Conservation (phyloP, 2,888 invertebrate species). For the Scotopteryx bipunctaria region DNA sequence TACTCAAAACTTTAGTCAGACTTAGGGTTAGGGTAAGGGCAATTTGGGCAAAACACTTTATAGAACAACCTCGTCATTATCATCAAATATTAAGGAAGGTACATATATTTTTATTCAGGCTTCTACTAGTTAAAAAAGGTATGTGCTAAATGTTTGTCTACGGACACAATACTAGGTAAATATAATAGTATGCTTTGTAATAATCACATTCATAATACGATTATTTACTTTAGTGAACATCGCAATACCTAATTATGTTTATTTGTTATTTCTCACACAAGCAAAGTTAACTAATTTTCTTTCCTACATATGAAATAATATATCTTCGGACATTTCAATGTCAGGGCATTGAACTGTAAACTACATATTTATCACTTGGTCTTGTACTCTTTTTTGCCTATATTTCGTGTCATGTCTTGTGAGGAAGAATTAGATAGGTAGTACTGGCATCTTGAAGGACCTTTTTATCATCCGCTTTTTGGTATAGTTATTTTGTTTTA, state of each 20-base stretch:
- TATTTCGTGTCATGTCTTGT: constrained; percentile 33
- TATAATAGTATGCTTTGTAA: no score
- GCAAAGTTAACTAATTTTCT: constrained; percentile 17
- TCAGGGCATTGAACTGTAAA: constrained; percentile 57
- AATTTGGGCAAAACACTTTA: no score
- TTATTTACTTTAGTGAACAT: no score
- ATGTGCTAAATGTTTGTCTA: no score
- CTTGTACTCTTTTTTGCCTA: constrained; percentile 48
- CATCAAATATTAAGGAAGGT: no score
- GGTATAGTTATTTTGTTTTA: neutral
- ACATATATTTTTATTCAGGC: no score
- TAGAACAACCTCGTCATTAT: no score
- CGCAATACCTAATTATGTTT: neutral
- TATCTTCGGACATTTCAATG: constrained; percentile 49
- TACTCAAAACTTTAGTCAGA: no score
- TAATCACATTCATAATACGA: no score
- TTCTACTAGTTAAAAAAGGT: no score
- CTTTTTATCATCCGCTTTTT: constrained; percentile 19
- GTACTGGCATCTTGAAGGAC: constrained; percentile 1
- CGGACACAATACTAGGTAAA: no score
- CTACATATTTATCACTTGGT: constrained; percentile 45
- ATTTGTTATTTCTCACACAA: constrained; percentile 13
- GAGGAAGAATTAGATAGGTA: constrained; percentile 13
- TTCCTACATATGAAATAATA: constrained; percentile 17
- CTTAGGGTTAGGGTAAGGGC: no score